These are phyloP conservation scores for Sternotherus odoratus DNA, from an alignment of 2,797 vertebrate genomes.

Conservation along the genomic window DNA sequence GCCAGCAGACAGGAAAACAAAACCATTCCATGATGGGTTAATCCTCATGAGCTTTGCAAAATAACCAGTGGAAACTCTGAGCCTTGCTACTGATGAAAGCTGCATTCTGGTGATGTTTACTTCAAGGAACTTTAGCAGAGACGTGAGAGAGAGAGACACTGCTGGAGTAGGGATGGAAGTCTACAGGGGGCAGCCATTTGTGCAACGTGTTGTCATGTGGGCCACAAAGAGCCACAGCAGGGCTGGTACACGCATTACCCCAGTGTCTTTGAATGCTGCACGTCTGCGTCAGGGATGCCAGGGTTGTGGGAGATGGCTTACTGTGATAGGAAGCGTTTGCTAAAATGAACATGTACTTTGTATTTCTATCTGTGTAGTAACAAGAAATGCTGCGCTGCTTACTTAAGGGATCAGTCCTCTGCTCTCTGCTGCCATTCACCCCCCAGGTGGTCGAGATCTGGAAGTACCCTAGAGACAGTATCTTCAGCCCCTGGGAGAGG, in stretches of 20 bases:
- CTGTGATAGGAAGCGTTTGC: not conserved
- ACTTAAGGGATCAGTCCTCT: not conserved
- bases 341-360: not conserved
- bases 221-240: not conserved
- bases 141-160: not conserved
- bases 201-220: accelerated
- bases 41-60: conserved; percentile 31
- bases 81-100: not conserved
- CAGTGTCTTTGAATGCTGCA: not conserved
- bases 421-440: not conserved
- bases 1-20: conserved; percentile 20
- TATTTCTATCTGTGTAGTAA: not conserved
- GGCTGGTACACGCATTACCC: not conserved
- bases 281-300: not conserved
- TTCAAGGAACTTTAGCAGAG: not conserved
- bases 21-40: conserved; percentile 30
- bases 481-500: not conserved
- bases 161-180: accelerated
- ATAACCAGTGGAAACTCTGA: conserved; percentile 37
- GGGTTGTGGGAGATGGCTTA: not conserved
- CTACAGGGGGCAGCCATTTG: not conserved
- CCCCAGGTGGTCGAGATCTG: not conserved
- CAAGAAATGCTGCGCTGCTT: not conserved
- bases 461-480: not conserved
- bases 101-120: conserved; percentile 2